These are phyloP conservation scores for Tachina grossa DNA, from an alignment of 2,888 invertebrate species.

Conservation along the genomic window DNA sequence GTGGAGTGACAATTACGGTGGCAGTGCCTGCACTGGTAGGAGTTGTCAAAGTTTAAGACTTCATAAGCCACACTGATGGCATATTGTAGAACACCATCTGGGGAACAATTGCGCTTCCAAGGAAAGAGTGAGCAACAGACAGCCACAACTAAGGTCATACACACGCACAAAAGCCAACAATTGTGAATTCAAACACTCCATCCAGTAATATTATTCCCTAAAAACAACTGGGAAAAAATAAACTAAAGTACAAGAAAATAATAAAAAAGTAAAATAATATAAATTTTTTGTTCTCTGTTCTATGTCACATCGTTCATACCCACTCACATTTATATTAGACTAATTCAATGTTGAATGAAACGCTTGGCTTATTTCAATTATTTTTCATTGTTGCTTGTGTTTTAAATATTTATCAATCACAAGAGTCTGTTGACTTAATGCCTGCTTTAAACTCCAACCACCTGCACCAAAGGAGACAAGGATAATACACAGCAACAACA, in stretches of 20 bases:
- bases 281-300: constrained; percentile 2
- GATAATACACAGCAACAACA: background rate
- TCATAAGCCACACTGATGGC: constrained; percentile 66
- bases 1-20: constrained; percentile 9
- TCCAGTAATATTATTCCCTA: constrained; percentile 37
- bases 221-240: constrained; percentile 14
- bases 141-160: constrained; percentile 4
- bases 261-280: constrained; percentile 8
- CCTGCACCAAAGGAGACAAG: background rate
- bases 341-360: constrained; percentile 75
- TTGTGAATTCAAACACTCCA: constrained; percentile 35
- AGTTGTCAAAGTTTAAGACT: constrained; percentile 60
- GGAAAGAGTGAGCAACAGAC: constrained; percentile 24
- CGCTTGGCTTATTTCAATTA: constrained; percentile 83
- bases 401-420: constrained; percentile 83
- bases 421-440: constrained; percentile 81
- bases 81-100: constrained; percentile 69
- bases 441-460: constrained; percentile 58
- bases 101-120: constrained; percentile 68
- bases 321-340: constrained; percentile 28
- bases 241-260: constrained; percentile 6
- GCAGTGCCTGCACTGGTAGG: constrained; percentile 9
- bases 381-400: constrained; percentile 82
- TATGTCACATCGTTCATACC: background rate
- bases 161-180: constrained; percentile 51